Base-by-base conservation (phyloP, 2,888 invertebrate genomes). In the Drepanosiphum platanoidis region DNA sequence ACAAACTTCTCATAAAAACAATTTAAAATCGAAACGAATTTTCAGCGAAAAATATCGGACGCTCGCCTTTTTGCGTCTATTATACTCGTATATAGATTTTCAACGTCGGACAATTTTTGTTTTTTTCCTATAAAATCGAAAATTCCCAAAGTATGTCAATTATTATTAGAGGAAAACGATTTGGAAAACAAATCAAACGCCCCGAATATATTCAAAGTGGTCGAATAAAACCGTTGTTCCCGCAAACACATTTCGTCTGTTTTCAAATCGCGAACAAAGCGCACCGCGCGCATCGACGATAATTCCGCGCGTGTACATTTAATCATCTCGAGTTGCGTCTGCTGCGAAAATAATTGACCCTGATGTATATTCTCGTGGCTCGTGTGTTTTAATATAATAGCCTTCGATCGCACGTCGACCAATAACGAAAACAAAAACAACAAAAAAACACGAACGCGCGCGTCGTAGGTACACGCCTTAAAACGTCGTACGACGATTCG, bases 301-400 rank as follows among this genome's bases (percentile, higher is more conserved):
- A 52, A 18, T 52, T 64, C 13, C 27, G 27, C 2, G 27, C 3
- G n/a, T 27, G 64, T 27, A 27, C 30, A 64, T 27, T 64, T 8
- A 64, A 64, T 9, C 18, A 46, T 46, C 18, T 46, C n/a, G n/a
- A 46, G 11, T 46, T 34, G 34, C 30, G n/a, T n/a, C n/a, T n/a
- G n/a, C 52, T 81, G 80, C 30, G 8, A 70, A 70, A 81, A 70
- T n/a, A 70, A 81, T 81, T 71, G 36, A 58, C 70, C 70, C 80
- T 70, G 68, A 70, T 70, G 42, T 79, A n/a, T 7, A 64, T 18
- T 34, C 8, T 34, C 15, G 22, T 46, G 22, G 15, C 8, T 15
- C n/a, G 39, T 64, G 27, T n/a, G n/a, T n/a, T n/a, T n/a, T n/a
- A 52, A 18, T 61, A 79, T n/a, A 64, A 27, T 46, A 80, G 36